Conservation (phyloP, 2,797 vertebrate genomes). For the Fistularia tabacaria region DNA sequence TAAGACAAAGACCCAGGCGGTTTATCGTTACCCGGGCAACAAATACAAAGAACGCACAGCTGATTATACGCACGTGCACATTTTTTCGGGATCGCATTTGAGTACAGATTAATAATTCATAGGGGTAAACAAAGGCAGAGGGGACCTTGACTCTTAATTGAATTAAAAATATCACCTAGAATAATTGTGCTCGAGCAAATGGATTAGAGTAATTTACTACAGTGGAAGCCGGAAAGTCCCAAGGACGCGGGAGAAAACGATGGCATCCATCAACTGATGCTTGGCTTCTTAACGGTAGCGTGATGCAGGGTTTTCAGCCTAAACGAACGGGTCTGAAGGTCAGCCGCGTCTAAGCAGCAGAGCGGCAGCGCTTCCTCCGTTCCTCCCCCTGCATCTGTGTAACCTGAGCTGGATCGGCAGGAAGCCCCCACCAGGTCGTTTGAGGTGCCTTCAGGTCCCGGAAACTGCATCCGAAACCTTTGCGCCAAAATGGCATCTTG, state of each 20-base stretch:
- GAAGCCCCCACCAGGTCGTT: no score
- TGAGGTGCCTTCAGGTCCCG: no score
- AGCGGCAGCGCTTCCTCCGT: no score
- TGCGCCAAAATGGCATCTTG: no score
- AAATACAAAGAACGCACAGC: neutral
- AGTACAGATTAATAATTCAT: slow-evolving; percentile 13
- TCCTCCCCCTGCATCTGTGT: no score
- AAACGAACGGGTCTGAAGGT: no score
- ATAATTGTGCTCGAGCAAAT: slow-evolving; percentile 5
- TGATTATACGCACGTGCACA: neutral
- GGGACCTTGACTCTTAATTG: neutral
- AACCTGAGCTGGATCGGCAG: no score
- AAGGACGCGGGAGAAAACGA: neutral
- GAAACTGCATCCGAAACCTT: no score
- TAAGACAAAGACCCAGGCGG: slow-evolving; percentile 24
- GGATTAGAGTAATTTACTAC: neutral
- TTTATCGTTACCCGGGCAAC: neutral
- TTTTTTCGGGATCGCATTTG: neutral
- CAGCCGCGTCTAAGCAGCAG: no score
- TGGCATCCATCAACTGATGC: neutral
- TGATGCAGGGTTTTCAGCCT: no score
- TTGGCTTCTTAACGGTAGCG: no score
- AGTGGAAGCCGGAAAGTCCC: neutral
- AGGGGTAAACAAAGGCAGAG: neutral
- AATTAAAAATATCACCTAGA: neutral